Evolutionary conservation across 2,888 invertebrate genomes (phyloP).

Genomic region (Drosophila differens): DNA sequence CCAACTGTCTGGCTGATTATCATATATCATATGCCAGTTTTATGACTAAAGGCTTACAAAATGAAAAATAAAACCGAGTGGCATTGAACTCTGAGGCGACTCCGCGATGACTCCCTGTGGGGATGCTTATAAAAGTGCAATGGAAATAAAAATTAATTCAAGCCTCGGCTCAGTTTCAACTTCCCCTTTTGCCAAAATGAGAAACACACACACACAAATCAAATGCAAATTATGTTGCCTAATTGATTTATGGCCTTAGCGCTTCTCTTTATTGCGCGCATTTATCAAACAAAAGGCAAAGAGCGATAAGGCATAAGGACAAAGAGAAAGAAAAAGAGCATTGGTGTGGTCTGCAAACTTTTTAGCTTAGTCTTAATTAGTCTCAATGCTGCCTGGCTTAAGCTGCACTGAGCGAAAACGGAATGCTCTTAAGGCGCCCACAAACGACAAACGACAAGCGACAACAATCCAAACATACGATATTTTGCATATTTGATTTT

Average conservation of each 20-base stretch:
- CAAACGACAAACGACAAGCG: conserved; percentile 8
- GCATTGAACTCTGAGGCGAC: conserved; percentile 46
- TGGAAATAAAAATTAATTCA: conserved; percentile 62
- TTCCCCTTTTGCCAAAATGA: conserved; percentile 32
- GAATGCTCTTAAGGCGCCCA: conserved; percentile 36
- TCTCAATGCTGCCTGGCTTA: conserved; percentile 29
- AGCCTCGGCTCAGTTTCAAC: conserved; percentile 37
- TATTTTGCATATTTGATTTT: conserved; percentile 79
- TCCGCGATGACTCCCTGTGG: conserved; percentile 57
- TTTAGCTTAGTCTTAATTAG: conserved; percentile 75
- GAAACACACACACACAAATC: conserved; percentile 66
- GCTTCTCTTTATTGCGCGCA: conserved; percentile 63
- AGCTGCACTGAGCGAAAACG: conserved; percentile 18
- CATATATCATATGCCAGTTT: conserved; percentile 63
- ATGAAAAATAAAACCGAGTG: conserved; percentile 38
- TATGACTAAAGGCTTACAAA: conserved; percentile 66
- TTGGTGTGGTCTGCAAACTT: conserved; percentile 62
- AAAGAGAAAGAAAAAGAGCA: conserved; percentile 1
- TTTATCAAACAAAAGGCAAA: conserved; percentile 36
- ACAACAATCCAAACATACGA: conserved; percentile 51
- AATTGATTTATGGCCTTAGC: conserved; percentile 74
- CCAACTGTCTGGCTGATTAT: conserved; percentile 45
- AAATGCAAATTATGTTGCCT: conserved; percentile 79
- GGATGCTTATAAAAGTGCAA: conserved; percentile 64
- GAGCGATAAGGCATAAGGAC: background rate